Conservation (phyloP, 2,113 vertebrate genomes). For the Eptesicus fuscus region DNA sequence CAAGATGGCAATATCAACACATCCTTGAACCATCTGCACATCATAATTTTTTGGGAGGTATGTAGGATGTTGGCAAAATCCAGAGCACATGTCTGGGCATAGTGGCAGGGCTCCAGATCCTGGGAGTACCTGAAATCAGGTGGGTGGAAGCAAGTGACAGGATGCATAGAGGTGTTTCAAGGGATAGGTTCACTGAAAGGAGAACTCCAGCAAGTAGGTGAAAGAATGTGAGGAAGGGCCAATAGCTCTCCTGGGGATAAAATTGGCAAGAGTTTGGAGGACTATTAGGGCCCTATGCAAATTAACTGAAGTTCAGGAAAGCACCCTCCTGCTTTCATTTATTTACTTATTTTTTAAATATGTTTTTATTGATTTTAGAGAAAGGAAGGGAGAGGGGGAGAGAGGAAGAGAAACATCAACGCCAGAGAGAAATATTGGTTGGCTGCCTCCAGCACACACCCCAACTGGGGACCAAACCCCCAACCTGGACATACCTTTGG, state of each 20-base stretch:
- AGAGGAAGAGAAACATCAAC: not conserved
- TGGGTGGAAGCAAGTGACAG: not conserved
- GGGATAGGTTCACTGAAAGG: not conserved
- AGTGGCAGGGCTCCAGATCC: not conserved
- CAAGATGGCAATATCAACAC: slow-evolving; percentile 9
- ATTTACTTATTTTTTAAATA: not conserved
- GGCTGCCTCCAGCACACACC: not conserved
- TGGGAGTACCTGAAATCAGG: slow-evolving; percentile 28
- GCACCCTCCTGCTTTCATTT: not conserved
- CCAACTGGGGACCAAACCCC: not conserved
- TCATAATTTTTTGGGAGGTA: not conserved
- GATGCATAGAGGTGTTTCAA: not conserved
- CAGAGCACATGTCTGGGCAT: not conserved
- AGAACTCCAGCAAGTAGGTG: not conserved
- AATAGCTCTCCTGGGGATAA: not conserved
- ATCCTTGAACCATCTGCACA: slow-evolving; percentile 27
- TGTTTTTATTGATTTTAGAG: not conserved
- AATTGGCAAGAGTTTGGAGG: not conserved
- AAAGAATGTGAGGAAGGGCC: not conserved
- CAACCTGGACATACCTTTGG: not conserved
- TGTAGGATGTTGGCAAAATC: not conserved
- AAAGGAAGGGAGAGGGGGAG: not conserved
- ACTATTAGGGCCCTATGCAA: not conserved
- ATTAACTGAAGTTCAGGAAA: not conserved
- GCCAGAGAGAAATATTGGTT: not conserved